phyloP scores from a whole-genome alignment of 2,888 invertebrate genomes.

The Andrena flavipes region DNA sequence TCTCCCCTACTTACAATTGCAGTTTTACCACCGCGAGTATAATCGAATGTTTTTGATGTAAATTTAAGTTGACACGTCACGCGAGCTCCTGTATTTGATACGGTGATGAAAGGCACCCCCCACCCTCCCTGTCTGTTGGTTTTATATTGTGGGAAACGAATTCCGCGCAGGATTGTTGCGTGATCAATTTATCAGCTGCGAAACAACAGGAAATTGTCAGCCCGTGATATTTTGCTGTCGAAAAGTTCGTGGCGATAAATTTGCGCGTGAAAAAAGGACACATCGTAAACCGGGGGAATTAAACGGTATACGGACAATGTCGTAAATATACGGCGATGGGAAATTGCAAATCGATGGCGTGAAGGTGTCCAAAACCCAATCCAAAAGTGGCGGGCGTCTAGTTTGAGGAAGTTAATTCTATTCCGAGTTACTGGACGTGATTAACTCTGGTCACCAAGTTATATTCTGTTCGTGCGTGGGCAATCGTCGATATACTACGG shows the following conservation, averaged over 20 bases:
- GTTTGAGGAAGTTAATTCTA: constrained; percentile 20
- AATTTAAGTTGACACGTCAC: not conserved
- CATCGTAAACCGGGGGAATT: not conserved
- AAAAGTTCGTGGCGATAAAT: constrained; percentile 5
- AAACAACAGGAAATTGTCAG: not conserved
- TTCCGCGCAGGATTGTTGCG: not conserved
- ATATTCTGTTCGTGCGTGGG: not conserved
- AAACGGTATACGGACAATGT: not conserved
- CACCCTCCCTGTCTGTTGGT: not conserved
- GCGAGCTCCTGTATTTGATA: not conserved
- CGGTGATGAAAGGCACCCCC: not conserved
- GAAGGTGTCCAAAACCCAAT: not conserved
- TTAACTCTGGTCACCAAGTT: constrained; percentile 20
- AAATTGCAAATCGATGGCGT: not conserved
- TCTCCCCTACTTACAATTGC: not conserved
- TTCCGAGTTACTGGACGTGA: constrained; percentile 14
- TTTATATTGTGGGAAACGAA: not conserved
- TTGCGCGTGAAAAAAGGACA: not conserved
- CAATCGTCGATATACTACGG: not conserved
- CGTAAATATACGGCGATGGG: not conserved
- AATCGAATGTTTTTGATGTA: not conserved
- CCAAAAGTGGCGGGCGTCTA: not conserved
- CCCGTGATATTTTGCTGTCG: not conserved
- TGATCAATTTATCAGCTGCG: not conserved
- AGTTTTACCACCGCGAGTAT: not conserved